Evolutionary conservation across 2,888 invertebrate genomes (phyloP), one percentile per base, ranked within the genome.

Genomic region (Lutraria lutraria): DNA sequence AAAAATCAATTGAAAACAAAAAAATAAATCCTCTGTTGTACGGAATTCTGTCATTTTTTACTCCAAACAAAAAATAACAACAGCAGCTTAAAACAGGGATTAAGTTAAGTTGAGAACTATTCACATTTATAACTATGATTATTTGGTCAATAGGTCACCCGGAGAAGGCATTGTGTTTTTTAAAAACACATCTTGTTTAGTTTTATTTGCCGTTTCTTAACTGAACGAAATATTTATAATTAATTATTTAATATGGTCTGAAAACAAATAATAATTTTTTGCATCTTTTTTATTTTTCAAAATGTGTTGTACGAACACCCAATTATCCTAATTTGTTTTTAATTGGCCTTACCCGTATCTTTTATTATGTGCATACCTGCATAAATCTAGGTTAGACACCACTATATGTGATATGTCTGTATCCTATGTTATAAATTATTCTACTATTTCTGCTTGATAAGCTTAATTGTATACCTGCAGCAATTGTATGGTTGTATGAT

Each of bases 351-450:
- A 34, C 19, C 8, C 31, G 29, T 31, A 34, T n/a, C 29, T 31
- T 19, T 76, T 76, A 34, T 76, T 76, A 76, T 76, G 16, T 76
- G 76, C 76, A 76, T 76, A 76, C 76, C 76, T 76, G 76, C 76
- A 76, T 76, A 76, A 68, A 34, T 34, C 31, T 31, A 25, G 76
- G 76, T 76, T 76, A 76, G 31, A 76, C 15, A 31, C 31, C 15
- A 31, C 31, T 34, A 25, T 34, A 34, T 31, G 15, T 31, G 29
- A 15, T 31, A 76, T 76, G 34, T 76, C 16, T 16, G 31, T 34
- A 76, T 15, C 76, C 76, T 76, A 63, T 19, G 63, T 68, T 21
- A 25, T 68, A 68, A 13, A 68, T 68, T 68, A n/a, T 68, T n/a
- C 60, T 60, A 60, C 21, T 60, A 8, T 60, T n/a, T 63, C n/a